Evolutionary conservation across 2,797 vertebrate genomes (phyloP).

Genomic region (Carapus acus): DNA sequence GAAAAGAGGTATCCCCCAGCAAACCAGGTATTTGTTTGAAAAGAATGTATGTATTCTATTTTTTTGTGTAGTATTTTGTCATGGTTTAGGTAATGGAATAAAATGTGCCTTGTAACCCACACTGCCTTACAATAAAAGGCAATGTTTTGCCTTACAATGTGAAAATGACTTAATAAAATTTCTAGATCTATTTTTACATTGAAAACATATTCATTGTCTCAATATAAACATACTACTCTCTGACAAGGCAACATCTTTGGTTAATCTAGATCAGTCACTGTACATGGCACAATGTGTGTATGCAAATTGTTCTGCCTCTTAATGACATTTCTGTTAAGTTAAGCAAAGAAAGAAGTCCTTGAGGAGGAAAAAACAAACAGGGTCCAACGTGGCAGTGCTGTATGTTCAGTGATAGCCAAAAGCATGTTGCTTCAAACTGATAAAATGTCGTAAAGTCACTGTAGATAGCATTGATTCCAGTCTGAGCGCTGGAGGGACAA

Average conservation of each 20-base stretch:
- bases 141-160: slow-evolving; percentile 68
- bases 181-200: slow-evolving; percentile 76
- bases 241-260: no score
- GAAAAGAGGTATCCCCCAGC: slow-evolving; percentile 38
- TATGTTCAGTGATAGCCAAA: slow-evolving; percentile 55
- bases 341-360: neutral
- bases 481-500: slow-evolving; percentile 11
- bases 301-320: no score
- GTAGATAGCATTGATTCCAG: slow-evolving; percentile 42
- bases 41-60: slow-evolving; percentile 50
- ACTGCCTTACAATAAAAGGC: slow-evolving; percentile 67
- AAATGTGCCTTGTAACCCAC: slow-evolving; percentile 64
- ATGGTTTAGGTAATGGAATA: slow-evolving; percentile 55
- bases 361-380: slow-evolving; percentile 17
- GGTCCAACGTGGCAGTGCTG: slow-evolving; percentile 69
- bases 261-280: no score
- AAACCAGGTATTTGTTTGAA: slow-evolving; percentile 37
- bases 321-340: no score
- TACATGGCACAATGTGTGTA: no score
- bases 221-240: no score
- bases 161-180: slow-evolving; percentile 73
- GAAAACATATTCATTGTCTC: slow-evolving; percentile 1
- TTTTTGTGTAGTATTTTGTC: slow-evolving; percentile 65
- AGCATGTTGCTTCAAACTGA: slow-evolving; percentile 57
- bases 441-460: slow-evolving; percentile 71